These are phyloP conservation scores for Sebastes paucispinis DNA, from an alignment of 2,797 vertebrate genomes.

Conservation along the genomic window DNA sequence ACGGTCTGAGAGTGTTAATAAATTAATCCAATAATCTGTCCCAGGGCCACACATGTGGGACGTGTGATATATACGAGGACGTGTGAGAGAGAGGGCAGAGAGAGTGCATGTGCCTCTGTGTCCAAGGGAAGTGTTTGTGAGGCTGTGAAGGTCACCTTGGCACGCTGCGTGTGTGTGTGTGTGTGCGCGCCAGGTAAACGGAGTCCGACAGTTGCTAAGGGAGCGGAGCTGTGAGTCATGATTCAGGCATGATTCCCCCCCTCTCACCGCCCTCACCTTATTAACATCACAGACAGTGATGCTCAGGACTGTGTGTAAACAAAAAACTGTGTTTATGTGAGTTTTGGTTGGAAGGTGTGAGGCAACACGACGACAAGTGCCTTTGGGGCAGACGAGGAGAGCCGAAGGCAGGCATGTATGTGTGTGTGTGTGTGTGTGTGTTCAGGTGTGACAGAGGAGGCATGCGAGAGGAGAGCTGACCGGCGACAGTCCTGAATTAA, in stretches of 20 bases:
- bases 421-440: not conserved
- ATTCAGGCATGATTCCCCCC: constrained; percentile 9
- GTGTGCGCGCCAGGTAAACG: constrained; percentile 31
- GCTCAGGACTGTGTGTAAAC: constrained; percentile 21
- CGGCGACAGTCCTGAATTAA: constrained; percentile 54
- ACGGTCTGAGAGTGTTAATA: constrained; percentile 34
- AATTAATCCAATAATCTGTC: constrained; percentile 57
- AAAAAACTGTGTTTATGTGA: constrained; percentile 11
- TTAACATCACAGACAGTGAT: constrained; percentile 34
- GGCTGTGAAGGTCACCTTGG: constrained; percentile 65
- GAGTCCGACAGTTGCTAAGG: constrained; percentile 31
- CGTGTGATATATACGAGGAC: constrained; percentile 32
- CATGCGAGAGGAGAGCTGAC: constrained; percentile 20
- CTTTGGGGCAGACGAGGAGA: constrained; percentile 17
- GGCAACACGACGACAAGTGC: constrained; percentile 13
- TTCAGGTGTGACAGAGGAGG: constrained; percentile 20
- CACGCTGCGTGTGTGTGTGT: not conserved
- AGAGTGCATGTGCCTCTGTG: constrained; percentile 3
- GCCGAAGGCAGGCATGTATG: not conserved
- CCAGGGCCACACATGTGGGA: constrained; percentile 36
- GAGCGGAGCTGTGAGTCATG: constrained; percentile 48
- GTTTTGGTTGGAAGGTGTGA: constrained; percentile 24
- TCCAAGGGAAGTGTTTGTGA: constrained; percentile 22
- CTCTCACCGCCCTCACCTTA: constrained; percentile 10
- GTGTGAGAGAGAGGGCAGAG: constrained; percentile 6